Conservation (phyloP, 2,113 vertebrate genomes). For the Platycercus adscitus region DNA sequence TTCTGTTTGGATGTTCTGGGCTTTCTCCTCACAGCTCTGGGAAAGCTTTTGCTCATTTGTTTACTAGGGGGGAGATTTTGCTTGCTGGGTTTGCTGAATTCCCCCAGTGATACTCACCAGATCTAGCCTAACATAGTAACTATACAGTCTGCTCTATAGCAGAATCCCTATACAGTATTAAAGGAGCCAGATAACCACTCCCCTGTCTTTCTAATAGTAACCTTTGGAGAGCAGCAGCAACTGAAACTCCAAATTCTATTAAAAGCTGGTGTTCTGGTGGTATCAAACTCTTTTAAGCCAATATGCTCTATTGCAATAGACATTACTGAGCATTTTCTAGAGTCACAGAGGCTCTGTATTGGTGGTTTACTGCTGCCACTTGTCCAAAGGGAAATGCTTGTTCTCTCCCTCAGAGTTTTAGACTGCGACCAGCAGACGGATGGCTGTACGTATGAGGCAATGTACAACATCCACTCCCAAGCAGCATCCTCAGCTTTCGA, state of each 20-base stretch:
- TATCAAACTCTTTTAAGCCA: background rate
- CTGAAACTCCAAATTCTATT: background rate
- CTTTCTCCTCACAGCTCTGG: background rate
- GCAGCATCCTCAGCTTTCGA: constrained; percentile 49
- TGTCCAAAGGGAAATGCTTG: background rate
- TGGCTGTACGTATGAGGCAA: constrained; percentile 88
- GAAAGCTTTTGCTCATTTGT: background rate
- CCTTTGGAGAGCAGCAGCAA: background rate
- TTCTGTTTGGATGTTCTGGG: background rate
- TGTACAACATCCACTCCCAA: constrained; percentile 92
- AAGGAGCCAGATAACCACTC: background rate
- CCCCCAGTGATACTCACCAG: background rate
- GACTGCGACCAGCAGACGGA: constrained; percentile 81
- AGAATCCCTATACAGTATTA: background rate
- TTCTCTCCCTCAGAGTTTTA: constrained; percentile 58
- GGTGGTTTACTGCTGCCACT: background rate
- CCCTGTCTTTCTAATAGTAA: background rate
- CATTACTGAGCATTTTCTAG: background rate
- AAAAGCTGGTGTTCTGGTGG: background rate
- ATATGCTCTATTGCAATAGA: background rate
- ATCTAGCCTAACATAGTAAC: background rate
- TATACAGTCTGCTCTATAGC: background rate
- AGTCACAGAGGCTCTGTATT: background rate
- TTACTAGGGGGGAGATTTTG: background rate
- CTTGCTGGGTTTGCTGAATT: background rate